These are phyloP conservation scores for Zoanthus gigantus DNA, from an alignment of 92 coral and sea anemone species.

Conservation along the genomic window DNA sequence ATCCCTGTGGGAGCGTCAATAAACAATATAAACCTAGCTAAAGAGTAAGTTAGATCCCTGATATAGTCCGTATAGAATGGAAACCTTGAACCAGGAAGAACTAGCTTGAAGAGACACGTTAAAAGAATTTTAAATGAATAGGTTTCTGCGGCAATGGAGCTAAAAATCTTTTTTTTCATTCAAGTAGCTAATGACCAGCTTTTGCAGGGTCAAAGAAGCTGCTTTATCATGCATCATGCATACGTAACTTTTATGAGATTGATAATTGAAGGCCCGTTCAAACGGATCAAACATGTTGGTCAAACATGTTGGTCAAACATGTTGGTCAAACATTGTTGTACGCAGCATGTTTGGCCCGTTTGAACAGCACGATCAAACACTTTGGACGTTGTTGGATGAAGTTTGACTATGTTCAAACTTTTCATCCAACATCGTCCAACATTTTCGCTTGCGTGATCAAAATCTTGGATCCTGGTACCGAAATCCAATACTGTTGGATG, in stretches of 20 bases:
- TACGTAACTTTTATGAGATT: neutral
- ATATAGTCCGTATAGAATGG: neutral
- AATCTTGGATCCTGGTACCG: no score
- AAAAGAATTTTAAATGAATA: neutral
- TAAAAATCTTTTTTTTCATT: neutral
- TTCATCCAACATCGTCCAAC: no score
- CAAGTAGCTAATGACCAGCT: neutral
- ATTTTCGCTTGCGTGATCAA: no score
- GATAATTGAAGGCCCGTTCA: neutral
- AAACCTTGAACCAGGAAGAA: neutral
- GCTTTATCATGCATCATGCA: neutral
- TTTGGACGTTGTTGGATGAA: no score
- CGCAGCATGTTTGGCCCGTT: no score
- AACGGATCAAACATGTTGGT: no score
- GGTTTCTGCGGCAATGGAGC: neutral
- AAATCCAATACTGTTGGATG: no score
- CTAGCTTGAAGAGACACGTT: neutral
- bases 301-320: no score
- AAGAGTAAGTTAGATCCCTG: slow-evolving; percentile 81
- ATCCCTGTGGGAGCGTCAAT: slow-evolving; percentile 94
- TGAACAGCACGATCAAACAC: no score
- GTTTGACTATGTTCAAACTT: no score
- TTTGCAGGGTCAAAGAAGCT: neutral
- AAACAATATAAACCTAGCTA: slow-evolving; percentile 79
- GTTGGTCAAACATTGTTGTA: no score